These are phyloP conservation scores for Chinchilla lanigera DNA, from an alignment of 2,113 vertebrate species.

Conservation along the genomic window DNA sequence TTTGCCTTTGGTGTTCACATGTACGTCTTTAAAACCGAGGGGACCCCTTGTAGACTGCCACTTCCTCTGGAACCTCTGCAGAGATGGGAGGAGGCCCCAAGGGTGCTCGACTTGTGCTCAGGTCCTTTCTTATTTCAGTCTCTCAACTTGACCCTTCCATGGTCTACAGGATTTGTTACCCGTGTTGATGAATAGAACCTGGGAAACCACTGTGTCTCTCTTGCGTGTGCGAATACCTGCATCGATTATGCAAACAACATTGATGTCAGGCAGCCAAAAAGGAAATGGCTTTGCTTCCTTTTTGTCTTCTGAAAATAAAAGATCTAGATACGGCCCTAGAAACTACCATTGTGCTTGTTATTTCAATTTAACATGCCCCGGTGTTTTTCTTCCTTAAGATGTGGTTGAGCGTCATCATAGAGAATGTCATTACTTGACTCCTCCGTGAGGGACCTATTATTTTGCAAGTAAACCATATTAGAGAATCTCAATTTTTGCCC, in stretches of 20 bases:
- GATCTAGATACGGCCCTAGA: background rate
- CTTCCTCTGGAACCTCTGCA: background rate
- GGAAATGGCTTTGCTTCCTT: background rate
- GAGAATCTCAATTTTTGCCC: background rate
- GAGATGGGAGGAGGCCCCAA: background rate
- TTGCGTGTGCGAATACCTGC: background rate
- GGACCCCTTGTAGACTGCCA: background rate
- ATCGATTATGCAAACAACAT: background rate
- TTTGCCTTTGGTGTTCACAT: background rate
- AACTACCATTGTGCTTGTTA: background rate
- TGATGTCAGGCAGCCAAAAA: background rate
- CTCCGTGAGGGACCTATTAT: background rate
- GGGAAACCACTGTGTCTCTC: background rate
- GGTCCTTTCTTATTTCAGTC: background rate
- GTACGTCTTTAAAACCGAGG: background rate
- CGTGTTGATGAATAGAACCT: background rate
- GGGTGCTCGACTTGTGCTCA: background rate
- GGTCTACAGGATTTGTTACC: background rate
- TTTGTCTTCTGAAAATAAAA: constrained; percentile 35
- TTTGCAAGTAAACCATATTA: constrained; percentile 36
- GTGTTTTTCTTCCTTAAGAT: background rate
- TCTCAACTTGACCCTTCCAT: background rate
- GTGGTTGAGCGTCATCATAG: background rate
- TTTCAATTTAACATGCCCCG: constrained; percentile 17
- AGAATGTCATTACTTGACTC: background rate